Percentiles rank a stretch among this genome's conserved stretches.
Conservation (phyloP, 1,140 invertebrate species). For the Platorchestia sp. region DNA sequence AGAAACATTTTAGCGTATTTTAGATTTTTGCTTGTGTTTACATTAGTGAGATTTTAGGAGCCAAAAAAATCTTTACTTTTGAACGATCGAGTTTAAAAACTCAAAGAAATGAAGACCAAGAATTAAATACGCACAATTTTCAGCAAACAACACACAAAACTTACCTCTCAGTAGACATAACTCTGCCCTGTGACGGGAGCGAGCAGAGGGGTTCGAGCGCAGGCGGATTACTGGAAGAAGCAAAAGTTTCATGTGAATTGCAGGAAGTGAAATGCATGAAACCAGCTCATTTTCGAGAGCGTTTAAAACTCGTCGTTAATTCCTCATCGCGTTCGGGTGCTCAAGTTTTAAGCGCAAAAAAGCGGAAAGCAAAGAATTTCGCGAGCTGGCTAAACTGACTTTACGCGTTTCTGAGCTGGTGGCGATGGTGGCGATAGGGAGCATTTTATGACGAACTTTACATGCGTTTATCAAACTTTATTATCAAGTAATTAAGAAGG, state of each 20-base stretch:
- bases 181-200: background rate
- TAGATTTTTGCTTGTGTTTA: background rate
- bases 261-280: background rate
- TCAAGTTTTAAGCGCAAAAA: constrained; percentile 30
- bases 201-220: background rate
- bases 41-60: background rate
- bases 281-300: background rate
- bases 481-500: constrained; percentile 55
- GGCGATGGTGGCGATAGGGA: constrained; percentile 45
- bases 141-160: background rate
- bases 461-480: constrained; percentile 54
- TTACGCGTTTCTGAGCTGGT: constrained; percentile 8
- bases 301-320: constrained; percentile 40
- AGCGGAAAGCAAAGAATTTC: background rate
- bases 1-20: background rate
- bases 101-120: background rate
- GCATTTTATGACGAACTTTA: constrained; percentile 55
- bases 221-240: background rate
- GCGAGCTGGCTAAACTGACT: constrained; percentile 23
- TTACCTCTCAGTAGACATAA: background rate
- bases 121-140: too few relatives aligned
- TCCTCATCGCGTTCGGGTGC: constrained; percentile 21
- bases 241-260: background rate
- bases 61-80: background rate
- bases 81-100: background rate